Conservation (phyloP, 2,113 vertebrate genomes). For the Elephantulus edwardii region DNA sequence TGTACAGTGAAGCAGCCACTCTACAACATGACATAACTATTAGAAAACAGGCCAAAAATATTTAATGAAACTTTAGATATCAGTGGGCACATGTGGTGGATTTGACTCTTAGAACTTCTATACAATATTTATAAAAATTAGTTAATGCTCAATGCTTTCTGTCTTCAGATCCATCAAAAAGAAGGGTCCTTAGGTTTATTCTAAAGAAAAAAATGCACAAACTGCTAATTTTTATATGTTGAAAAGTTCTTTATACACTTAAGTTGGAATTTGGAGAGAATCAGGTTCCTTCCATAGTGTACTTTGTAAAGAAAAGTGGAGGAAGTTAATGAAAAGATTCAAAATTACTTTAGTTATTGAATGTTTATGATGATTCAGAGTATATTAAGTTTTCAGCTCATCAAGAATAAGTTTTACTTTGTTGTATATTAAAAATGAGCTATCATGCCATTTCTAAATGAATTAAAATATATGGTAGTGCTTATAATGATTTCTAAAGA, state of each 20-base stretch:
- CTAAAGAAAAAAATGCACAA: neutral
- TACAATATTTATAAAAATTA: neutral
- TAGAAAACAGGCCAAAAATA: neutral
- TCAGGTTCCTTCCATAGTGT: neutral
- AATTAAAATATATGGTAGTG: conserved; percentile 51
- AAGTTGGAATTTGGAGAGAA: neutral
- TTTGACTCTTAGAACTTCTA: conserved; percentile 4
- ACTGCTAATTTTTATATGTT: neutral
- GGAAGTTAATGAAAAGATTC: conserved; percentile 63
- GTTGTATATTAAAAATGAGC: conserved; percentile 18
- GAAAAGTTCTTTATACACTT: neutral
- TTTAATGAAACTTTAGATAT: neutral
- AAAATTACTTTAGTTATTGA: conserved; percentile 65
- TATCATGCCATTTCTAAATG: conserved; percentile 50
- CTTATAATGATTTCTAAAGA: conserved; percentile 48
- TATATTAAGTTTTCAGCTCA: conserved; percentile 62
- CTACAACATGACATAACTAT: neutral
- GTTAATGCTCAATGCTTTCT: neutral
- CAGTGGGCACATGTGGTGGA: neutral
- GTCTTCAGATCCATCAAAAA: conserved; percentile 10
- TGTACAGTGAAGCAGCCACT: neutral
- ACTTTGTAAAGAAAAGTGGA: conserved; percentile 25
- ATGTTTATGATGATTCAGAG: conserved; percentile 56
- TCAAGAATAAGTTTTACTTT: conserved; percentile 55
- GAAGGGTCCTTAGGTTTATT: neutral